Percentiles rank a stretch among this genome's conserved stretches.
phyloP scores from a whole-genome alignment of 1,140 invertebrate genomes.

The Plodia interpunctella region DNA sequence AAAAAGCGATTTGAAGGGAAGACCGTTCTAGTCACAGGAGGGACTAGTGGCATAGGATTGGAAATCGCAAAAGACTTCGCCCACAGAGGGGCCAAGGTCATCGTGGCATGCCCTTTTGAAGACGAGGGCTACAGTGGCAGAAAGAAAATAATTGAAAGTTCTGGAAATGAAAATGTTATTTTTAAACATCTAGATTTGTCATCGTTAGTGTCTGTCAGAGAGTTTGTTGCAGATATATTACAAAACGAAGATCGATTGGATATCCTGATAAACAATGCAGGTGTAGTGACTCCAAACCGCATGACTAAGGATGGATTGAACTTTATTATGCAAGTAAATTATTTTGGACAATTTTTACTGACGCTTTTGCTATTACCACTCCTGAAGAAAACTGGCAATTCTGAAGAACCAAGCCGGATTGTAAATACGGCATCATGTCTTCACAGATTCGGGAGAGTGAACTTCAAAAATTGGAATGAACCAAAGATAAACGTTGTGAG shows the following conservation, averaged over 20 bases:
- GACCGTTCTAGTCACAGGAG: constrained; percentile 88
- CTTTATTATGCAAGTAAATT: constrained; percentile 80
- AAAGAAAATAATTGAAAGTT: constrained; percentile 37
- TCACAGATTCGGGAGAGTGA: constrained; percentile 76
- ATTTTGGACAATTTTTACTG: constrained; percentile 84
- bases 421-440: constrained; percentile 82
- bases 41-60: constrained; percentile 90
- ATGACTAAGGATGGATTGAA: constrained; percentile 82
- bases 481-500: constrained; percentile 52
- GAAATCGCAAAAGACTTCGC: constrained; percentile 84
- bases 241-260: constrained; percentile 77
- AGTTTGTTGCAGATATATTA: constrained; percentile 60
- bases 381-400: constrained; percentile 56
- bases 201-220: constrained; percentile 40
- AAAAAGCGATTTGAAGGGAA: constrained; percentile 77
- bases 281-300: constrained; percentile 68
- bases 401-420: constrained; percentile 78
- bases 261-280: constrained; percentile 86
- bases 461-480: constrained; percentile 80
- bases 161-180: constrained; percentile 43
- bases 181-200: constrained; percentile 49
- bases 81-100: constrained; percentile 81
- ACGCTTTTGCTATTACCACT: constrained; percentile 81
- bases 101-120: constrained; percentile 83
- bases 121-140: constrained; percentile 64